Evolutionary conservation across 2,113 vertebrate species (phyloP).

Genomic region (Thalassarche chlororhynchos): DNA sequence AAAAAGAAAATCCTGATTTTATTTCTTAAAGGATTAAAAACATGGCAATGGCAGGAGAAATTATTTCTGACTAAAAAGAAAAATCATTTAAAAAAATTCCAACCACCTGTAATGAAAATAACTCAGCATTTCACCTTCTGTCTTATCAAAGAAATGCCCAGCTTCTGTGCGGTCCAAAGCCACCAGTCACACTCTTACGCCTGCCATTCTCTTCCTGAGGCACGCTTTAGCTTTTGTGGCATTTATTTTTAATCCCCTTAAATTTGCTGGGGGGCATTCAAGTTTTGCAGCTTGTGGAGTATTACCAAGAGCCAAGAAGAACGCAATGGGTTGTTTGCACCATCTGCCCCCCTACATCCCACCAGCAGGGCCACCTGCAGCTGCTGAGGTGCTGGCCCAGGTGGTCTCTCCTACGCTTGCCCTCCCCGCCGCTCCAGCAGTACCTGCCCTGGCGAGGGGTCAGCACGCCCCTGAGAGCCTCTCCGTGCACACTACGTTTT

Average conservation of each 20-base stretch:
- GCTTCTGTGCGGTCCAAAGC: not conserved
- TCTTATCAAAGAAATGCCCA: not conserved
- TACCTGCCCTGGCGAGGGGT: not conserved
- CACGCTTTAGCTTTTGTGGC: not conserved
- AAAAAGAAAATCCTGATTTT: not conserved
- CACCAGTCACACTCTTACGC: not conserved
- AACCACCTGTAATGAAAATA: not conserved
- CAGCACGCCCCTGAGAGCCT: not conserved
- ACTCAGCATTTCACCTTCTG: not conserved
- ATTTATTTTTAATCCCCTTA: not conserved
- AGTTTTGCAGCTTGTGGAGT: not conserved
- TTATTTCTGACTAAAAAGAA: not conserved
- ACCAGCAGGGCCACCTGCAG: not conserved
- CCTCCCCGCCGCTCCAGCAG: not conserved
- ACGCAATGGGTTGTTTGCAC: accelerated
- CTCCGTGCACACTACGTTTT: accelerated
- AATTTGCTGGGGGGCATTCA: not conserved
- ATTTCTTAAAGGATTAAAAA: not conserved
- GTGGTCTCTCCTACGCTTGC: not conserved
- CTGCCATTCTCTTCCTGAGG: not conserved
- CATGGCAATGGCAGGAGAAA: not conserved
- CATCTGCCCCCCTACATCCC: not conserved
- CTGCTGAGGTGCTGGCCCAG: not conserved
- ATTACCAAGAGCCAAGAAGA: not conserved
- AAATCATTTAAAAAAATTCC: not conserved